Percentiles rank a stretch among this genome's conserved stretches.
These are phyloP conservation scores for Tiaroga cobitis DNA, from an alignment of 2,797 vertebrate genomes.

Conservation along the genomic window DNA sequence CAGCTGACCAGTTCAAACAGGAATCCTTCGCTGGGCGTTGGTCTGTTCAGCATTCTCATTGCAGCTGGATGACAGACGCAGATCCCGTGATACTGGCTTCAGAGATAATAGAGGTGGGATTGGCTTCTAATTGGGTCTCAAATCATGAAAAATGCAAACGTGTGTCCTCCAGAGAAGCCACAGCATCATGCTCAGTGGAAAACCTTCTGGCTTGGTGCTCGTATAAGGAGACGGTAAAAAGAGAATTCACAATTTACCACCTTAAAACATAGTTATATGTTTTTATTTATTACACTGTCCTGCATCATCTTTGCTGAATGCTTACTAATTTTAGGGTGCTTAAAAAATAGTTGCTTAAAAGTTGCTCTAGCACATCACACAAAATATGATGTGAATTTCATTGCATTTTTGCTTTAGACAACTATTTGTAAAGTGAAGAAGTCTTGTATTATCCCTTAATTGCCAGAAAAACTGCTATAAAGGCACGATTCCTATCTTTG, in stretches of 20 bases:
- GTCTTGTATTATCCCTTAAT: not conserved
- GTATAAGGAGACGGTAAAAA: slow-evolving; percentile 50
- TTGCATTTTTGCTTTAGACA: not conserved
- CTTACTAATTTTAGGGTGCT: not conserved
- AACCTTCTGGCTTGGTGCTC: slow-evolving; percentile 24
- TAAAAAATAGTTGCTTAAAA: not conserved
- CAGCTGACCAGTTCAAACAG: slow-evolving; percentile 52
- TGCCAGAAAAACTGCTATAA: not conserved
- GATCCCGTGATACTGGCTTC: slow-evolving; percentile 20
- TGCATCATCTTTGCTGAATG: not conserved
- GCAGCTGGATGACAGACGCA: slow-evolving; percentile 23
- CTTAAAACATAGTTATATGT: not conserved
- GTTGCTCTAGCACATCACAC: not conserved
- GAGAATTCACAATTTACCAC: slow-evolving; percentile 57
- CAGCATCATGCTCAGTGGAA: slow-evolving; percentile 29
- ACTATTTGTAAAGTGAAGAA: not conserved
- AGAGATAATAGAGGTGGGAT: slow-evolving; percentile 47
- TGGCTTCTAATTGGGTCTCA: slow-evolving; percentile 46
- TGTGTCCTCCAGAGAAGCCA: slow-evolving; percentile 44
- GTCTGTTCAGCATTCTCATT: slow-evolving; percentile 17
- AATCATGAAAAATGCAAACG: slow-evolving; percentile 57
- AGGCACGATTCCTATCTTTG: not conserved
- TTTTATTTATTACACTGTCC: not conserved
- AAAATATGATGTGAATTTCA: not conserved
- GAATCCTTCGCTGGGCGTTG: slow-evolving; percentile 20